Conservation (phyloP, 2,113 vertebrate genomes). For the Oncorhynchus masou region DNA sequence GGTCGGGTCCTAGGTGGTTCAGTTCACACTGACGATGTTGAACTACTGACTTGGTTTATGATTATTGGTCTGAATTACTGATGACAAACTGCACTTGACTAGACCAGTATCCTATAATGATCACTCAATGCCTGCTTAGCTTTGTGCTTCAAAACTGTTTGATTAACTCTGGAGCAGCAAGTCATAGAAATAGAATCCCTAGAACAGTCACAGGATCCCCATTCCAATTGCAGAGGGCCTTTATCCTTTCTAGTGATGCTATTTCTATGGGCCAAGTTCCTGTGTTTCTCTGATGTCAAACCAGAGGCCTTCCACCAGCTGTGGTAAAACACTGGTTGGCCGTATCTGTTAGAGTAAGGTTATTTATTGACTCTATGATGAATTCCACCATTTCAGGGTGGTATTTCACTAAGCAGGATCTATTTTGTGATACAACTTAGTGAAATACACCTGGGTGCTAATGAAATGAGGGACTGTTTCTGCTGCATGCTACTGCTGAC, state of each 20-base stretch:
- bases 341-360: not conserved
- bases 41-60: conserved; percentile 22
- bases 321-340: not conserved
- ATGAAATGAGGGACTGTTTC: not conserved
- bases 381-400: no score
- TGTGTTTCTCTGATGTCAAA: no score
- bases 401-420: no score
- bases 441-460: not conserved
- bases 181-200: no score
- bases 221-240: no score
- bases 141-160: not conserved
- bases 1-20: no score
- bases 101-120: not conserved
- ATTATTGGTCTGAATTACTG: not conserved
- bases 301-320: not conserved
- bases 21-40: conserved; percentile 30
- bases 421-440: no score
- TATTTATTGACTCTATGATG: no score
- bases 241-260: no score
- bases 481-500: not conserved
- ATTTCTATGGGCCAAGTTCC: not conserved
- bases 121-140: not conserved
- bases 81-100: conserved; percentile 2
- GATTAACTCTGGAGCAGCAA: not conserved
- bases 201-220: no score